Evolutionary conservation across 1,140 invertebrate genomes (phyloP).

Genomic region (Achroia grisella): DNA sequence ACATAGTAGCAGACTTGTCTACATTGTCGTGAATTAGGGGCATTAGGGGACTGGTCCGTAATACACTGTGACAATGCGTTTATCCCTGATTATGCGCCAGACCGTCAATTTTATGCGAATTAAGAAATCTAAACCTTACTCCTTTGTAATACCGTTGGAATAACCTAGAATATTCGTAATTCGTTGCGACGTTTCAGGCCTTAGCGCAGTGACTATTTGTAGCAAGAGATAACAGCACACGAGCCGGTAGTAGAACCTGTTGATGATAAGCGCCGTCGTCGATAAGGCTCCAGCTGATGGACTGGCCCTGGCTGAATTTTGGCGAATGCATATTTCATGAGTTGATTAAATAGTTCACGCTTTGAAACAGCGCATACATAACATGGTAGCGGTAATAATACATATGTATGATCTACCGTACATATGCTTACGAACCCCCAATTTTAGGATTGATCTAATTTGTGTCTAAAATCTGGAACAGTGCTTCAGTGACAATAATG

Average conservation of each 20-base stretch:
- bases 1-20: slow-evolving; percentile 37
- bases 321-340: slow-evolving; percentile 70
- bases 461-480: too few relatives aligned
- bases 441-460: too few relatives aligned
- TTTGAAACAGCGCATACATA: slow-evolving; percentile 39
- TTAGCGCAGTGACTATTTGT: slow-evolving; percentile 52
- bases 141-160: neutral
- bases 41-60: slow-evolving; percentile 54
- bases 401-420: slow-evolving; percentile 25
- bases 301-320: slow-evolving; percentile 59
- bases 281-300: slow-evolving; percentile 62
- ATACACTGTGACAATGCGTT: slow-evolving; percentile 60
- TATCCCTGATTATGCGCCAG: slow-evolving; percentile 48
- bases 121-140: slow-evolving; percentile 12
- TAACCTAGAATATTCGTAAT: too few relatives aligned
- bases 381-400: slow-evolving; percentile 17
- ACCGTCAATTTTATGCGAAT: slow-evolving; percentile 11
- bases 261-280: slow-evolving; percentile 67
- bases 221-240: slow-evolving; percentile 66
- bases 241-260: slow-evolving; percentile 62
- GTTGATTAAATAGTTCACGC: slow-evolving; percentile 71
- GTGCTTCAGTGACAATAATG: too few relatives aligned
- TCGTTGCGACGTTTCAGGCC: too few relatives aligned
- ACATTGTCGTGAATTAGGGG: slow-evolving; percentile 63
- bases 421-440: too few relatives aligned